Base-by-base conservation (phyloP, 2,888 invertebrate genomes). In the Mayetiola destructor region DNA sequence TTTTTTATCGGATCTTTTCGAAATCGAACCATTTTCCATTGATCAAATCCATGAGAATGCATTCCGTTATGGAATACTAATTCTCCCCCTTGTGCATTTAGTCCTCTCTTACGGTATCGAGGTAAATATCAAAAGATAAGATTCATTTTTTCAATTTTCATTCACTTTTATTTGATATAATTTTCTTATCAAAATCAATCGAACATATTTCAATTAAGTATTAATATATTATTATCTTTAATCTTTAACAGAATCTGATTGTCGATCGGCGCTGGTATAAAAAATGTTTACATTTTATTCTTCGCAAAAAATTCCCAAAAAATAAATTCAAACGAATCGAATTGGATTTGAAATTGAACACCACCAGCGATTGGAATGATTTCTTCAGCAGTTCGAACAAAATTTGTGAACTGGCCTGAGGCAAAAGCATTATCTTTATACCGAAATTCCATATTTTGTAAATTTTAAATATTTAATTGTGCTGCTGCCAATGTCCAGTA, bases 81-180 rank as follows among this genome's bases (percentile, higher is more conserved):
- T 76, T 14, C 75, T 84, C 64, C 82, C 82, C 0, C 61, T 76
- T 2, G 64, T 76, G 23, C 81, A 84, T 69, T 70, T 82, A 36
- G 57, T 80, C 35, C 59, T 79, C 18, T 77, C 82, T 40, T 68
- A 79, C 36, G 72, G 76, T 57, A 76, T 82, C 59, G 83, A 84
- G 77, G 83, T 83, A 68, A 71, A 64, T 62, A 58, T 37, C 29
- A 18, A 12, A 8, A 23, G 27, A 42, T 4, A 2, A 14, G 14
- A 8, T 4, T 23, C 23, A 12, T 12, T 40, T 12, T 40, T 23
- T 18, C 18, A 39, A 39, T 4, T 18, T 6, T 10, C 32, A 39
- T 39, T 39, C 18, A 39, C 20, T 39, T 39, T 32, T n/a, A n/a
- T n/a, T n/a, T n/a, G n/a, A n/a, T n/a, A n/a, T n/a, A n/a, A n/a